phyloP scores from a whole-genome alignment of 2,797 vertebrate species.

The Lithobates sylvaticus region DNA sequence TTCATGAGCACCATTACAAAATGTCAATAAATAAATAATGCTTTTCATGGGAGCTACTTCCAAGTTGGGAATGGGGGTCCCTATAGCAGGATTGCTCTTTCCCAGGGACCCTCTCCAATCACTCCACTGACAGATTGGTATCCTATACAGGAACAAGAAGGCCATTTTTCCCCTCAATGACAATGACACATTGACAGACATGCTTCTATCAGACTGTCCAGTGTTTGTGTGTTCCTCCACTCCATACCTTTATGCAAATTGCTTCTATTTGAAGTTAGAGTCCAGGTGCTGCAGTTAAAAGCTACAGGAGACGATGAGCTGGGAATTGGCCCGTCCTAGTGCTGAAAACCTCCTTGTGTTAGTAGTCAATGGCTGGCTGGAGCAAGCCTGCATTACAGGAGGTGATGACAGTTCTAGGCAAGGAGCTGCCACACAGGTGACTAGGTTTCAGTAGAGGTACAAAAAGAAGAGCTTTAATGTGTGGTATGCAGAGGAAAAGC shows the following conservation, averaged over 20 bases:
- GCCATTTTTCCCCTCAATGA: slow-evolving; percentile 54
- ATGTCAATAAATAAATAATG: slow-evolving; percentile 63
- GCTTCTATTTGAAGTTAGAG: slow-evolving; percentile 22
- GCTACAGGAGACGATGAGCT: slow-evolving; percentile 67
- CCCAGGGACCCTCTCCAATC: slow-evolving; percentile 52
- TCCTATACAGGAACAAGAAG: slow-evolving; percentile 62
- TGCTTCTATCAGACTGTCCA: slow-evolving; percentile 55
- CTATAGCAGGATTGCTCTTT: slow-evolving; percentile 40
- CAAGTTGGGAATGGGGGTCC: slow-evolving; percentile 47
- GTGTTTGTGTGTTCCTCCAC: slow-evolving; percentile 55
- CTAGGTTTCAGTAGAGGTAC: slow-evolving; percentile 69
- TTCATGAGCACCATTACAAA: slow-evolving; percentile 54
- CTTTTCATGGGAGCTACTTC: slow-evolving; percentile 46
- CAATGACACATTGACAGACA: slow-evolving; percentile 64
- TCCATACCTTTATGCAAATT: slow-evolving; percentile 17
- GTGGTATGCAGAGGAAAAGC: slow-evolving; percentile 65
- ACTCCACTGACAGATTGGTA: slow-evolving; percentile 58
- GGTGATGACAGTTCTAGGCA: slow-evolving; percentile 82
- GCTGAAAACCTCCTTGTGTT: slow-evolving; percentile 76
- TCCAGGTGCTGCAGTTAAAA: slow-evolving; percentile 64
- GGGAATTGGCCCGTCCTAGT: slow-evolving; percentile 65
- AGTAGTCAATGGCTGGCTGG: slow-evolving; percentile 63
- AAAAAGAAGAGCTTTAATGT: slow-evolving; percentile 65
- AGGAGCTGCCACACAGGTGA: slow-evolving; percentile 71
- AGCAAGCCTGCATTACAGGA: slow-evolving; percentile 76